A percentile compares a stretch with the other conserved stretches of the same genome.
Evolutionary conservation across 2,888 invertebrate genomes (phyloP).

Genomic region (Drosophila mimetica): DNA sequence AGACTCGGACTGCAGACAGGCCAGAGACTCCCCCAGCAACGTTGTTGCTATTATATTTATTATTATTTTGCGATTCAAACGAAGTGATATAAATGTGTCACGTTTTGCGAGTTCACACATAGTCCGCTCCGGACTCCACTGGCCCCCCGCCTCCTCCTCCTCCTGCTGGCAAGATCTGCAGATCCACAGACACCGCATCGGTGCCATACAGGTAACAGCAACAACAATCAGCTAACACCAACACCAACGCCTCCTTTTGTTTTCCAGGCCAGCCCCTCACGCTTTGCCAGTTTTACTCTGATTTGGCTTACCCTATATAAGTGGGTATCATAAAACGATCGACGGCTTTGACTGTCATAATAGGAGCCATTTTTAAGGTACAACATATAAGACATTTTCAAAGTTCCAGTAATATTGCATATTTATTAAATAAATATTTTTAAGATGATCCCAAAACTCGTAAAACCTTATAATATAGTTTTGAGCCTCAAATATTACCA

Average conservation of each 20-base stretch:
- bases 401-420: no score
- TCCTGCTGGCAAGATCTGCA: constrained; percentile 18
- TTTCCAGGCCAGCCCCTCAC: constrained; percentile 69
- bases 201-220: constrained; percentile 72
- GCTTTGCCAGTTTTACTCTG: constrained; percentile 78
- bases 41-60: constrained; percentile 78
- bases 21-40: constrained; percentile 43
- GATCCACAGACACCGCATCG: constrained; percentile 45
- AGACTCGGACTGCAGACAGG: constrained; percentile 33
- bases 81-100: constrained; percentile 84
- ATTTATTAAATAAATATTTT: no score
- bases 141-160: not conserved
- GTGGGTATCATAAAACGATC: not conserved
- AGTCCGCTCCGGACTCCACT: constrained; percentile 63
- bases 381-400: no score
- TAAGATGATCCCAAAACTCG: no score
- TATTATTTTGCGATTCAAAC: constrained; percentile 83
- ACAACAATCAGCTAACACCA: constrained; percentile 72
- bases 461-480: no score
- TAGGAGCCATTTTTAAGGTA: not conserved
- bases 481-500: not conserved
- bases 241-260: constrained; percentile 81
- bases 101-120: constrained; percentile 85
- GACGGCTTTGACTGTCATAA: not conserved
- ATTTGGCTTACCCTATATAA: constrained; percentile 48